Base-by-base conservation (phyloP, 2,888 invertebrate genomes). In the Ormyrus rosae region DNA sequence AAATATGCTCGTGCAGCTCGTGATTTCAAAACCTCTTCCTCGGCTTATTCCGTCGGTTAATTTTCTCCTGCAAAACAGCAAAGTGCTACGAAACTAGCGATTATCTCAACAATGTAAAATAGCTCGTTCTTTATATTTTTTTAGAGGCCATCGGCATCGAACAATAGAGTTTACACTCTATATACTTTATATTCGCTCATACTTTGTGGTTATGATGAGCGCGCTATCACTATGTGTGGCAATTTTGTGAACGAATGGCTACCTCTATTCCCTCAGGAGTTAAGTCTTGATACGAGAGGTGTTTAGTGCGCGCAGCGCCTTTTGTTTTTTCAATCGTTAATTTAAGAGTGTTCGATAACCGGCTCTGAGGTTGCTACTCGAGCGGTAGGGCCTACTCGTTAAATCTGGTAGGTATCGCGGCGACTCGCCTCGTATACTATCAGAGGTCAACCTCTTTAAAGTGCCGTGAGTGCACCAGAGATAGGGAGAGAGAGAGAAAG, bases 171-270 rank as follows among this genome's bases (percentile, higher is more conserved):
- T 34, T 34, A 34, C 34, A 34, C 34, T 34, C 34, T 34, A 56
- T 56, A 48, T 58, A 48, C 46, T 46, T 56, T 48, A 5, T 70
- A 60, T 13, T 50, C 13, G 45, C 34, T 34, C 4, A 67, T 67
- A 67, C 67, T 75, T 75, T 75, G 74, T 75, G 77, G 77, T 71
- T 77, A 77, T 77, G 77, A 71, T 67, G 78, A 67, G 56, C 67
- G 73, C 78, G 78, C 78, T 79, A 73, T 73, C 63, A 60, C 68
- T 55, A 55, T 73, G 78, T 73, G 79, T 72, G 78, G 75, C 78
- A 72, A 80, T 81, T 81, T 83, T 55, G 82, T 61, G 83, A 84
- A 84, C 84, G 86, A 87, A 88, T 88, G 87, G 87, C 87, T 85
- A 86, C 86, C 84, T 85, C 82, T 74, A 61, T 34, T 34, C 34